Evolutionary conservation across 2,113 vertebrate genomes (phyloP), one percentile per base, ranked within the genome.

Genomic region (Scomber colias): DNA sequence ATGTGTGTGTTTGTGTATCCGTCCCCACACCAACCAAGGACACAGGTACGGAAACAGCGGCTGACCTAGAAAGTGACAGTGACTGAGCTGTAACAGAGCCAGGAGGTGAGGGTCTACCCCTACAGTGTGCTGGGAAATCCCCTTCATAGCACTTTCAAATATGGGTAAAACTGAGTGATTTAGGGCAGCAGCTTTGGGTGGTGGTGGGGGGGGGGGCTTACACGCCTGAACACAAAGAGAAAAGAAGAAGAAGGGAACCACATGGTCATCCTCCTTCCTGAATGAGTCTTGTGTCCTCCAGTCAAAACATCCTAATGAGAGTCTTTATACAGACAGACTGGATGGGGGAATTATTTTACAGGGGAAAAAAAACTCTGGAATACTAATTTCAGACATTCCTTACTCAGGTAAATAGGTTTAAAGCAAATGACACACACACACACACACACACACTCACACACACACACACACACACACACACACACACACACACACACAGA

Each of bases 61-160:
- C 89, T 92, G 93, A 90, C 93, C 93, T 88, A 93, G 91, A 93
- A 94, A 92, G 78, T 49, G 90, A 86, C 92, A 87, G 57, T 86
- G 91, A 91, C 79, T 48, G 79, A 90, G 88, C 89, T 79, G 91
- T n/a, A 74, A 67, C 75, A 57, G 30, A 50, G 77, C n/a, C 35
- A 21, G 64, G 40, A 75, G 85, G 74, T 82, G 75, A 68, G 82
- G 68, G 74, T 72, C 72, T 56, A 49, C 72, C 65, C 71, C 14
- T 56, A 68, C 78, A 24, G 49, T 13, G 70, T 27, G 69, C 48
- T 6, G 78, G 87, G 90, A 70, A 86, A 90, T 62, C 86, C 89
- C 88, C 74, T 24, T 50, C 68, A 61, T 75, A 51, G 67, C 74
- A 50, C 44, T 67, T 76, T 73, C 55, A 87, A 83, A 82, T 59